Base-by-base conservation (phyloP, 2,797 vertebrate species). In the Linurgus olivaceus region DNA sequence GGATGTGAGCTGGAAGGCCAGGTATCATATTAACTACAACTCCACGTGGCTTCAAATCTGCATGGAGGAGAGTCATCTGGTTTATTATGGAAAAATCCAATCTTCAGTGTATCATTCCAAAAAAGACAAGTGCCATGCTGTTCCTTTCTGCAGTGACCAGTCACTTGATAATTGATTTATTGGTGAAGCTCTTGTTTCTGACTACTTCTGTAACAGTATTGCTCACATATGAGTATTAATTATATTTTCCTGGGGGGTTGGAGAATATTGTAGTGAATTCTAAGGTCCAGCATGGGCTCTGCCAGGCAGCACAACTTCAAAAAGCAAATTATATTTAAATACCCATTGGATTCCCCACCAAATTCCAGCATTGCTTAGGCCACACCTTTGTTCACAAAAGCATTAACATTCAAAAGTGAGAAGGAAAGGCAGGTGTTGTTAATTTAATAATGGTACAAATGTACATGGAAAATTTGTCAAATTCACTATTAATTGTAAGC, bases 11-110 rank as follows among this genome's bases (percentile, higher is more conserved):
- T 1, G 99, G 98, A 78, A 99, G 98, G 55, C 98, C 98, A 1
- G 99, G 99, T 37, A 99, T 99, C 99, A 99, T 98, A 87, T 98
- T 99, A n/a, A 99, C 99, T 58, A 98, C 99, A 96, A 99, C 99
- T 6, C 99, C 99, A 24, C 98, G 98, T 25, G 99, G 99, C 91
- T 99, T 99, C 94, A 99, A 94, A 78, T 99, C 99, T 99, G 97
- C 24, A 72, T 5, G 21, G 80, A 93, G 42, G 26, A 92, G 16
- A 95, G 20, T 47, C 17, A 82, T 6, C 4, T 17, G 20, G 25
- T 77, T 94, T 50, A 59, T 63, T 47, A 66, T 2, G 44, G 25
- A 44, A 66, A 61, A 77, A 75, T 16, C 29, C 21, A 38, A 24
- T 16, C 16, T 48, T 58, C 25, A 40, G 1, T 20, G 9, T 29